Conservation (phyloP, 2,113 vertebrate species). For the Cyanoramphus novaezelandiae region DNA sequence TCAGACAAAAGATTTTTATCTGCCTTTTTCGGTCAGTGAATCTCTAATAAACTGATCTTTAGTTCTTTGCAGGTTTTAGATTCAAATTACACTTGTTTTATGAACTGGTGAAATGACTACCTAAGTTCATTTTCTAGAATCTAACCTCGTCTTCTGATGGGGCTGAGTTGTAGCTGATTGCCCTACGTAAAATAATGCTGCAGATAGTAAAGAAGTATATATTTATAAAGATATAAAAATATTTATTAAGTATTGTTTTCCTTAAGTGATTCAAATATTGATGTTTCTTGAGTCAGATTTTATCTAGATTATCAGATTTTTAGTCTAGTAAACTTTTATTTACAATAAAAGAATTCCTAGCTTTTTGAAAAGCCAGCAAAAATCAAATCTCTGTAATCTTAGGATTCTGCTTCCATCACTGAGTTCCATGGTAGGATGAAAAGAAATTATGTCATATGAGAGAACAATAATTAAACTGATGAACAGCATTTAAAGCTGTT, state of each 20-base stretch:
- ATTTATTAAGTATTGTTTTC: background rate
- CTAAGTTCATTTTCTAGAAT: slow-evolving; percentile 67
- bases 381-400: slow-evolving; percentile 29
- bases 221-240: background rate
- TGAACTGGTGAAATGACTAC: slow-evolving; percentile 78
- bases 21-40: slow-evolving; percentile 68
- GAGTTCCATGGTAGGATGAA: slow-evolving; percentile 28
- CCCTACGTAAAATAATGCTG: slow-evolving; percentile 54
- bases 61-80: slow-evolving; percentile 73
- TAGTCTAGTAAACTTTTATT: background rate
- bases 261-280: slow-evolving; percentile 39
- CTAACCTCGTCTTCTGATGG: slow-evolving; percentile 47
- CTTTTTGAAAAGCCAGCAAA: slow-evolving; percentile 30
- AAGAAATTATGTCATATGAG: slow-evolving; percentile 34
- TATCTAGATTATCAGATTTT: background rate
- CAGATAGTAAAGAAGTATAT: background rate
- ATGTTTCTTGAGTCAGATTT: slow-evolving; percentile 45
- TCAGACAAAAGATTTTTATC: slow-evolving; percentile 74
- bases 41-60: slow-evolving; percentile 75
- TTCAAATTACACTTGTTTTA: slow-evolving; percentile 82
- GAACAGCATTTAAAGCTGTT: slow-evolving; percentile 16
- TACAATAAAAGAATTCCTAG: background rate
- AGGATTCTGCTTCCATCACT: background rate
- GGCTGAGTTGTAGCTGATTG: slow-evolving; percentile 38
- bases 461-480: background rate